Evolutionary conservation across 2,888 invertebrate genomes (phyloP), one percentile per base, ranked within the genome.

Genomic region (Morpho helenor): DNA sequence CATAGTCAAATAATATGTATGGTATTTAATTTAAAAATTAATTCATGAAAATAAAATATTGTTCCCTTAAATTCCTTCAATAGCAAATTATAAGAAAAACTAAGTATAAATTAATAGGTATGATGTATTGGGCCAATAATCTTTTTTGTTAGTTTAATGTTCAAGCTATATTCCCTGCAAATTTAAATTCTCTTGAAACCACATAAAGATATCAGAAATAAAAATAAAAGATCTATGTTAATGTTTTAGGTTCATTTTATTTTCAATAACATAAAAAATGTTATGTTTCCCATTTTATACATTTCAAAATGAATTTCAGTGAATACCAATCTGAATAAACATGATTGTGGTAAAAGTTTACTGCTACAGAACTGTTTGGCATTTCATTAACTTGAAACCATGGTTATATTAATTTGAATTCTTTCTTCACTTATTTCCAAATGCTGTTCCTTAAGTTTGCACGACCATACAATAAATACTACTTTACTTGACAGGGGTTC

Each of bases 201-300:
- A 31, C 31, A 31, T 3, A 7, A 0, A 43, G 42, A 7, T 7
- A 4, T 43, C 42, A 43, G 8, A 8, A 43, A 43, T 43, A 39
- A 42, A 61, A 70, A 67, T 66, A 62, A 70, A 69, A 68, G 58
- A 56, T 62, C 54, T 57, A 57, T 60, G 47, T 67, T 85, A 84
- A 86, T 89, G 61, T 89, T 90, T 89, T 88, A 85, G 78, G 82
- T 84, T 89, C 87, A 84, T 90, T 91, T 91, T 91, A 91, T 91
- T 91, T 90, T 90, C 84, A 91, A 91, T 91, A 91, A 91, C 91
- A 91, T 91, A 91, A 91, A 16, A 91, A 91, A 91, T 91, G 91
- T 91, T 91, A 91, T 83, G 79, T 77, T 88, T 82, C 83, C 81
- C 82, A 82, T 87, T 88, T 88, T 88, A 87, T 80, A 90, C 82